phyloP scores from a whole-genome alignment of 2,113 vertebrate genomes.

The Malaclemys terrapin region DNA sequence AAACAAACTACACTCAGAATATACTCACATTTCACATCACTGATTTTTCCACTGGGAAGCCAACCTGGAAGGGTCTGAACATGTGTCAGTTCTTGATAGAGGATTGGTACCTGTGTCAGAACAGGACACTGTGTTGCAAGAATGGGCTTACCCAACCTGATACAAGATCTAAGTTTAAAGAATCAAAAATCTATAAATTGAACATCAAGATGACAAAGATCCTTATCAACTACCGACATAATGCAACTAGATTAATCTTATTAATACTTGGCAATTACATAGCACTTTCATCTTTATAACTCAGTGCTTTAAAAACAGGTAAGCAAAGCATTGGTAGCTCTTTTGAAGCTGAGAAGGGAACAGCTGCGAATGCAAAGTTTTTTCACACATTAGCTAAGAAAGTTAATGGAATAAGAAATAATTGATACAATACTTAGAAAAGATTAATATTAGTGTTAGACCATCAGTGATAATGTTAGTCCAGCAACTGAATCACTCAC shows the following conservation, averaged over 20 bases:
- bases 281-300: not conserved
- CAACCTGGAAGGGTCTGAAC: not conserved
- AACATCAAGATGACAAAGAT: not conserved
- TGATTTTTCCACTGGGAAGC: not conserved
- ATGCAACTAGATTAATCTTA: not conserved
- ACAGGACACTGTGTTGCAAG: not conserved
- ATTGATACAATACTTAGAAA: not conserved
- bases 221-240: not conserved
- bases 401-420: not conserved
- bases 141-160: not conserved
- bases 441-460: not conserved
- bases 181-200: not conserved
- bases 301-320: not conserved
- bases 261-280: not conserved
- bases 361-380: not conserved
- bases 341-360: not conserved
- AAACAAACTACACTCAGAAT: rapidly evolving
- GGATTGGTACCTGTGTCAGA: not conserved
- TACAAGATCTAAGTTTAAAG: not conserved
- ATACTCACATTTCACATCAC: rapidly evolving
- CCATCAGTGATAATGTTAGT: not conserved
- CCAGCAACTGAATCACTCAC: not conserved
- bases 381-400: not conserved
- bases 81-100: not conserved
- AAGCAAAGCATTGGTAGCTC: not conserved